phyloP scores from a whole-genome alignment of 2,888 invertebrate genomes.

The Ormyrus nitidulus region DNA sequence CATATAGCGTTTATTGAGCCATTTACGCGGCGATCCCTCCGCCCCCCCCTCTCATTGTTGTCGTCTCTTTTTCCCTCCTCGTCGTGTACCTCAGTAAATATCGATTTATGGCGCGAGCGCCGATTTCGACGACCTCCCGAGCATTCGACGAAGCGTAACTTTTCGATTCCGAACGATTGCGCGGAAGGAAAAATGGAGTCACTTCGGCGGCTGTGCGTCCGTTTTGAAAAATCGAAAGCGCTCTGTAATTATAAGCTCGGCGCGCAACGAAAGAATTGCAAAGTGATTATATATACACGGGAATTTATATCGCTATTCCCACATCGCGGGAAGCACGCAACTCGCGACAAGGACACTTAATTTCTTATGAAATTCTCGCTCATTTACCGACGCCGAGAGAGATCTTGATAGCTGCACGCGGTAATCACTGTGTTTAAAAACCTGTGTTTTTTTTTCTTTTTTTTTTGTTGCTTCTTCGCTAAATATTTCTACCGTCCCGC shows the following conservation, averaged over 20 bases:
- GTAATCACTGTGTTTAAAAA: slow-evolving; percentile 33
- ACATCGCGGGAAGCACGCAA: slow-evolving; percentile 23
- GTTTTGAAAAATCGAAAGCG: too few relatives aligned
- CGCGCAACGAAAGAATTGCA: slow-evolving; percentile 6
- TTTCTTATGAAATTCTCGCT: slow-evolving; percentile 31
- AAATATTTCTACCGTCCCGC: too few relatives aligned
- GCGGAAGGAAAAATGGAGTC: too few relatives aligned
- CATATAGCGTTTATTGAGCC: slow-evolving; percentile 36
- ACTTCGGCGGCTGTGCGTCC: too few relatives aligned
- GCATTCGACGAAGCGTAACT: too few relatives aligned
- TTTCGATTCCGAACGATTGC: too few relatives aligned
- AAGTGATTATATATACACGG: slow-evolving; percentile 17
- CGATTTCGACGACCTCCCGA: too few relatives aligned
- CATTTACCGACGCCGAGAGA: slow-evolving; percentile 9
- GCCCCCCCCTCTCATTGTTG: slow-evolving; percentile 13
- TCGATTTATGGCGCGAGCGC: too few relatives aligned
- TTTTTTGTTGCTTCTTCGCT: neutral
- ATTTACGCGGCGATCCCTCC: slow-evolving; percentile 19
- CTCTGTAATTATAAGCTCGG: neutral
- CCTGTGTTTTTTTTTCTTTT: neutral
- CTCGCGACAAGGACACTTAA: slow-evolving; percentile 34
- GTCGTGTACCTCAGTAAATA: neutral
- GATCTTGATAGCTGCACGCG: slow-evolving; percentile 21
- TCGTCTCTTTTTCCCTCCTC: neutral
- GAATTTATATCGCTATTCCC: slow-evolving; percentile 14